Evolutionary conservation across 2,888 invertebrate species (phyloP).

Genomic region (Norana najaformis): DNA sequence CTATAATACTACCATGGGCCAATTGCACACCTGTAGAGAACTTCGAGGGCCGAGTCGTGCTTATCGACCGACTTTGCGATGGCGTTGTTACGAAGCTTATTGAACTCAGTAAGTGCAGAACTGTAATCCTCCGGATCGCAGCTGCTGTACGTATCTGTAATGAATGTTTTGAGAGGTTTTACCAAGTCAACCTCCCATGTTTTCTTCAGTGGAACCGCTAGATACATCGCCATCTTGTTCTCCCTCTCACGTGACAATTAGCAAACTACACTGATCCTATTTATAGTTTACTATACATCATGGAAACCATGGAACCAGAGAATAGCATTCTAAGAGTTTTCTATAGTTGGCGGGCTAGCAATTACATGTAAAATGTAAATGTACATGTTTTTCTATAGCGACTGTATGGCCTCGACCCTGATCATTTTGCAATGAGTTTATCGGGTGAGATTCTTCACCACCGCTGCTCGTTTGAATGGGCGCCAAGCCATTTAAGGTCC

Average conservation of each 20-base stretch:
- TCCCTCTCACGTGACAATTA: conserved; percentile 10
- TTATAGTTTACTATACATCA: background rate
- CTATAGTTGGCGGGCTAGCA: background rate
- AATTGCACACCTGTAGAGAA: conserved; percentile 78
- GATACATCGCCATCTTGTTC: conserved; percentile 68
- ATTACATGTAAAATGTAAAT: too few relatives aligned
- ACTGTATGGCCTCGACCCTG: too few relatives aligned
- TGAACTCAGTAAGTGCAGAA: conserved; percentile 67
- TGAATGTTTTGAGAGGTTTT: conserved; percentile 87
- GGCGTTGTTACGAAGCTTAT: conserved; percentile 83
- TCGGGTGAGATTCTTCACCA: too few relatives aligned
- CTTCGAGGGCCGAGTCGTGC: conserved; percentile 86
- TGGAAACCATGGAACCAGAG: background rate
- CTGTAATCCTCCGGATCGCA: conserved; percentile 54
- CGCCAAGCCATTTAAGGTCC: too few relatives aligned
- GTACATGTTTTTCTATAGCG: too few relatives aligned
- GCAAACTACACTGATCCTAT: background rate
- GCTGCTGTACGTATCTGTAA: conserved; percentile 75
- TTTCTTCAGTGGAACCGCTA: conserved; percentile 89
- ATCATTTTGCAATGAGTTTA: too few relatives aligned
- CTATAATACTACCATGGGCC: background rate
- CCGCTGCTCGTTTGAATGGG: too few relatives aligned
- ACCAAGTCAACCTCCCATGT: conserved; percentile 91
- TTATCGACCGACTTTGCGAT: conserved; percentile 92
- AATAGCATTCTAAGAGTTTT: too few relatives aligned